Percentiles rank a stretch among this genome's conserved stretches.
phyloP scores from a whole-genome alignment of 2,888 invertebrate genomes.

The Crematogaster levior region DNA sequence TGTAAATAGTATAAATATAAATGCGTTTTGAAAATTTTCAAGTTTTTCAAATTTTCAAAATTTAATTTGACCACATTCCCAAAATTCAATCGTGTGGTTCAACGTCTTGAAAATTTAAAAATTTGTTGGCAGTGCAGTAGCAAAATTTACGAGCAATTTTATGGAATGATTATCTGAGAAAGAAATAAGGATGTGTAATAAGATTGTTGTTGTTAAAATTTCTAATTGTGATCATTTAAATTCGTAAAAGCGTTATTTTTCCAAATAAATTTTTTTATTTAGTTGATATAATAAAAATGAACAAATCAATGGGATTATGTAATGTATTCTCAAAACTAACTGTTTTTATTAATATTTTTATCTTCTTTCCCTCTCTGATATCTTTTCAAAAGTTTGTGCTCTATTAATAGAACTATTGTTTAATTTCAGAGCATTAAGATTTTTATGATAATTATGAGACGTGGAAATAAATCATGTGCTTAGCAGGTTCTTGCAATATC shows the following conservation, averaged over 20 bases:
- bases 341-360: background rate
- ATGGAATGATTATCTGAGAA: background rate
- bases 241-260: background rate
- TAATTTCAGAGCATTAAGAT: background rate
- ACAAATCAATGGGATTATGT: background rate
- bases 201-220: background rate
- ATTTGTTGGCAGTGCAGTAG: constrained; percentile 50
- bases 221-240: background rate
- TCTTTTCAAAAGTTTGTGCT: background rate
- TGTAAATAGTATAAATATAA: constrained; percentile 39
- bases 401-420: background rate
- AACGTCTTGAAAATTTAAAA: constrained; percentile 44
- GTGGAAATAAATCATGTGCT: background rate
- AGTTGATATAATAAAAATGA: background rate
- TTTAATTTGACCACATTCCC: constrained; percentile 61
- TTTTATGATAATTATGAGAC: background rate
- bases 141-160: background rate
- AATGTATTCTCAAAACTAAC: background rate
- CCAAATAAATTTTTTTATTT: background rate
- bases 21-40: constrained; percentile 25
- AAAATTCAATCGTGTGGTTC: constrained; percentile 41
- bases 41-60: constrained; percentile 51
- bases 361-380: background rate
- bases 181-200: background rate
- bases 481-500: background rate